phyloP scores from a whole-genome alignment of 2,888 invertebrate genomes.

The Cataglyphis altisquamis region DNA sequence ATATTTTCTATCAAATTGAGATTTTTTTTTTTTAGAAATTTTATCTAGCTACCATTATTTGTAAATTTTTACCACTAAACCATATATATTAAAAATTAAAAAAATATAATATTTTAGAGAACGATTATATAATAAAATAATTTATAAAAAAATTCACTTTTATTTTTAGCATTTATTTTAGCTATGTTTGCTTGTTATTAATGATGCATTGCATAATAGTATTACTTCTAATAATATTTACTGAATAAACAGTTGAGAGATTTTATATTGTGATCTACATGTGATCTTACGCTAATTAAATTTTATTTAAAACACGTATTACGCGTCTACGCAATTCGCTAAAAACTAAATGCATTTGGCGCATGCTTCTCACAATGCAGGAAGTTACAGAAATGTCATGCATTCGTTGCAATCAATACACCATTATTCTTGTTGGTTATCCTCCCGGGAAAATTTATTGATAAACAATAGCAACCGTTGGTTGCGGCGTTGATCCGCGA shows the following conservation, averaged over 20 bases:
- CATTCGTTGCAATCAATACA: constrained; percentile 39
- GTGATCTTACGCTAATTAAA: neutral
- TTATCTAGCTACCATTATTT: neutral
- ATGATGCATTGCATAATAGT: neutral
- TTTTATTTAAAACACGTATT: constrained; percentile 1
- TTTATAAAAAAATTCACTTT: neutral
- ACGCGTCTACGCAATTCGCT: neutral
- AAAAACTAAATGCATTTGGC: constrained; percentile 3
- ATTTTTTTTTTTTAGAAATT: neutral
- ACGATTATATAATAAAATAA: neutral
- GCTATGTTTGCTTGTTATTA: neutral
- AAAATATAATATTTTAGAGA: neutral
- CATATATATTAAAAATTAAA: neutral
- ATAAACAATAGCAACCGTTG: constrained; percentile 29
- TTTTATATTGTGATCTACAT: neutral
- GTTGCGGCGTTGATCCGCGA: constrained; percentile 31
- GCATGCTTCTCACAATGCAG: constrained; percentile 9
- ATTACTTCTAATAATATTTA: neutral
- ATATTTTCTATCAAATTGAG: neutral
- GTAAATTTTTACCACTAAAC: neutral
- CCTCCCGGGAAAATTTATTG: constrained; percentile 36
- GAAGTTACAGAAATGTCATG: constrained; percentile 23
- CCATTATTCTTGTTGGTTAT: constrained; percentile 42
- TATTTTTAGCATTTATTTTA: constrained; percentile 8
- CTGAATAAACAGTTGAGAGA: neutral